A percentile compares a stretch with the other conserved stretches of the same genome.
Conservation (phyloP, 1,140 invertebrate genomes). For the Drosophila truncata region DNA sequence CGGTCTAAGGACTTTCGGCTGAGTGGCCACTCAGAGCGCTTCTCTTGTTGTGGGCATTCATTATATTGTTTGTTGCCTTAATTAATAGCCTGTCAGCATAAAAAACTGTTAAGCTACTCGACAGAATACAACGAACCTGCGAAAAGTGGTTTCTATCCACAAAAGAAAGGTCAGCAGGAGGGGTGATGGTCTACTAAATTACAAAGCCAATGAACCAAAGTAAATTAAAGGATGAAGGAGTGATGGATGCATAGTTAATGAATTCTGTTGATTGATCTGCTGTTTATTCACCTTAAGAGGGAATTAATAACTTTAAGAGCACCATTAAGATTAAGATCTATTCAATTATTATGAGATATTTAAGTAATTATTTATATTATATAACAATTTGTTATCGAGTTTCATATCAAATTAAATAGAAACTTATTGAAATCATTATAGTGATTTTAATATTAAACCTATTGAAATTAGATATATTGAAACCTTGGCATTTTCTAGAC, state of each 20-base stretch:
- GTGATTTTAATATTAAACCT: not conserved
- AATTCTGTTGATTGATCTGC: not conserved
- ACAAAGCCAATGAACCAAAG: conserved; percentile 19
- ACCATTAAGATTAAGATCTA: not conserved
- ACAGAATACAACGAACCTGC: conserved; percentile 52
- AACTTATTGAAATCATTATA: not conserved
- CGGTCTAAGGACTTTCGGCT: conserved; percentile 55
- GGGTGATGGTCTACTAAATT: not conserved
- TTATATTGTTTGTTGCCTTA: conserved; percentile 66
- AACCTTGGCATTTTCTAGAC: too few relatives aligned
- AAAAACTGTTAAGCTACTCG: conserved; percentile 27
- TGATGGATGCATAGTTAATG: not conserved
- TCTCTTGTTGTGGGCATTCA: conserved; percentile 39
- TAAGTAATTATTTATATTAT: too few relatives aligned
- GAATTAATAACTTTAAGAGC: not conserved
- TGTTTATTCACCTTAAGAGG: not conserved
- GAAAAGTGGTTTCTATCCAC: not conserved
- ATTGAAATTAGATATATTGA: too few relatives aligned
- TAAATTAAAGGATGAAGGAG: not conserved
- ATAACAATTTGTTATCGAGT: too few relatives aligned
- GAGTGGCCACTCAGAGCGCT: conserved; percentile 52
- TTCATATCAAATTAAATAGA: too few relatives aligned
- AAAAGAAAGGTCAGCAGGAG: not conserved
- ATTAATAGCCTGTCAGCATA: conserved; percentile 66
- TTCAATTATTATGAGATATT: not conserved